Percentiles rank a stretch among this genome's conserved stretches.
These are phyloP conservation scores for Tapera naevia DNA, from an alignment of 2,797 vertebrate species.

Conservation along the genomic window DNA sequence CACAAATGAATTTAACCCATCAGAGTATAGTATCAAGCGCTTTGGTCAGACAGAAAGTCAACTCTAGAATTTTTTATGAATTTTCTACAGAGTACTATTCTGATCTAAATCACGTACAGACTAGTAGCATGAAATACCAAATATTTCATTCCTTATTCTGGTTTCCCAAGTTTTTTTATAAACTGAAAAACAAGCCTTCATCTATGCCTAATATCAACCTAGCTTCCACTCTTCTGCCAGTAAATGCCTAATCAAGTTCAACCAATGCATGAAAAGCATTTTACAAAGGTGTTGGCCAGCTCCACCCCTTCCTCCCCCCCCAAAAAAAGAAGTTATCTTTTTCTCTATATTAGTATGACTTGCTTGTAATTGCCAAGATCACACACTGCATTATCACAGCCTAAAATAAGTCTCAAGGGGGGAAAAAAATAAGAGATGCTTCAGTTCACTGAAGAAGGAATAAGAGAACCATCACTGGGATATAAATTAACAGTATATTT, in stretches of 20 bases:
- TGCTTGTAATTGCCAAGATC: neutral
- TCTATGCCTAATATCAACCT: neutral
- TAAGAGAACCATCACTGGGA: neutral
- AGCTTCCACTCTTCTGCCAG: neutral
- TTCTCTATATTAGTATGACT: neutral
- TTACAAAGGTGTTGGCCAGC: neutral
- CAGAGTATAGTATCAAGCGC: neutral
- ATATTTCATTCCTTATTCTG: neutral
- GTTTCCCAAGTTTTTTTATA: neutral
- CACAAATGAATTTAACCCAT: neutral
- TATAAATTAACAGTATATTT: neutral
- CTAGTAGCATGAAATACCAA: neutral
- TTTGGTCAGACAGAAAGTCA: neutral
- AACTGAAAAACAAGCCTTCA: neutral
- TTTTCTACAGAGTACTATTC: neutral
- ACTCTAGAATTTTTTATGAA: neutral
- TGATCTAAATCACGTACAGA: neutral
- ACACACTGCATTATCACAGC: neutral
- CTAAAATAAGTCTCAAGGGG: neutral
- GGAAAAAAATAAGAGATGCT: neutral
- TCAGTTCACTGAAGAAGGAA: neutral
- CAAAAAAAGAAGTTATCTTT: too few species aligned
- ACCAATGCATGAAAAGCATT: neutral
- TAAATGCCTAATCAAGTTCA: neutral
- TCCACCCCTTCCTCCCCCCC: rapidly evolving